A percentile compares a stretch with the other conserved stretches of the same genome.
These are phyloP conservation scores for Mactra quadrangularis DNA, from an alignment of 1,140 invertebrate genomes.

Conservation along the genomic window DNA sequence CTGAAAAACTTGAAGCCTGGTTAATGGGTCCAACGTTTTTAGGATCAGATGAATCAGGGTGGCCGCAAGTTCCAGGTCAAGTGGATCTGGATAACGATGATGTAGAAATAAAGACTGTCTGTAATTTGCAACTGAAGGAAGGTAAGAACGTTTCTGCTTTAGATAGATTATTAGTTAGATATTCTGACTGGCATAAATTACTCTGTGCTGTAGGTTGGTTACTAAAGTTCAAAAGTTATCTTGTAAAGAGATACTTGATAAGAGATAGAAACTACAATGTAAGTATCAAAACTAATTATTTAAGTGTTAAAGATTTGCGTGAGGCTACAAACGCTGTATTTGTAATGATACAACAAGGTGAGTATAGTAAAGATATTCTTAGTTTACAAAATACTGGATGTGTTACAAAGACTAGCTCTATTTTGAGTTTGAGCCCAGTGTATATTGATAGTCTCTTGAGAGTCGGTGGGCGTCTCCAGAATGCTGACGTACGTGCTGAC, in stretches of 20 bases:
- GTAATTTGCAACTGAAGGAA: not conserved
- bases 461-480: conserved; percentile 47
- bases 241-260: not conserved
- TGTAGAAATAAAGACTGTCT: conserved; percentile 6
- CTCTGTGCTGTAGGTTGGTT: conserved; percentile 35
- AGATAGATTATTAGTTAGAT: conserved; percentile 18
- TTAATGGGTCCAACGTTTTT: conserved; percentile 61
- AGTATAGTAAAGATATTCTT: not conserved
- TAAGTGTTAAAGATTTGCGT: conserved; percentile 20
- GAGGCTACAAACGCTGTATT: conserved; percentile 41
- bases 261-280: not conserved
- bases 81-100: conserved; percentile 1
- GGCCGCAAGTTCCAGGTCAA: conserved; percentile 9
- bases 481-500: conserved; percentile 14
- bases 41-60: not conserved
- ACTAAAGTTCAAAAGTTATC: not conserved
- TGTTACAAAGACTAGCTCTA: conserved; percentile 10
- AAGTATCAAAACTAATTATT: not conserved
- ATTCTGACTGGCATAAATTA: conserved; percentile 36
- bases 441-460: conserved; percentile 22
- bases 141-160: not conserved
- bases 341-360: conserved; percentile 12
- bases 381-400: not conserved
- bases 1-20: conserved; percentile 26
- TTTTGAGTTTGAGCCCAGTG: conserved; percentile 40